phyloP scores from a whole-genome alignment of 2,797 vertebrate species.

The Forpus xanthops region DNA sequence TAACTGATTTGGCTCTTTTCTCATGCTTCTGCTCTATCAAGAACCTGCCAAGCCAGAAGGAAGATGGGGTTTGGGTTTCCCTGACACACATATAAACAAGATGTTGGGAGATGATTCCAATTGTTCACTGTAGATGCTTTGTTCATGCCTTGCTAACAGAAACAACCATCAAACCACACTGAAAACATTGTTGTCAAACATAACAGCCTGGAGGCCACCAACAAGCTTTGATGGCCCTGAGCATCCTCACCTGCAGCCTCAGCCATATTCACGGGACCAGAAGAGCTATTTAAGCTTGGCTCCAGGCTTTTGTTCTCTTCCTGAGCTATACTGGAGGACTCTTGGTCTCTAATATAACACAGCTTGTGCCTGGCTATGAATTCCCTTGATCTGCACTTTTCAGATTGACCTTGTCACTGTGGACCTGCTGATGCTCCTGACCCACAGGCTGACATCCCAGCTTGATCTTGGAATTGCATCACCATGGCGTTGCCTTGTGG shows the following conservation, averaged over 20 bases:
- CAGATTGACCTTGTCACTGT: background rate
- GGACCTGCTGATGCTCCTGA: background rate
- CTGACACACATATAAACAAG: background rate
- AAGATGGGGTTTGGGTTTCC: background rate
- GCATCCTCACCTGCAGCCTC: background rate
- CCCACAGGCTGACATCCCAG: background rate
- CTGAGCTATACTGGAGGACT: background rate
- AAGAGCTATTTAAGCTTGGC: background rate
- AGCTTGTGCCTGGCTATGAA: background rate
- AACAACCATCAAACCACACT: background rate
- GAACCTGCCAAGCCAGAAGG: background rate
- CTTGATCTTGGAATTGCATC: background rate
- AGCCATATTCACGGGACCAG: background rate
- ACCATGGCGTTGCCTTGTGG: fast-evolving
- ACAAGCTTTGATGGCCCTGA: background rate
- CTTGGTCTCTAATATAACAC: fast-evolving
- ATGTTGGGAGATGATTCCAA: background rate
- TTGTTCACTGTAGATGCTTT: background rate
- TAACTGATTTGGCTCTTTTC: background rate
- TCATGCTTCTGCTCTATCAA: background rate
- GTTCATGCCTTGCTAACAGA: background rate
- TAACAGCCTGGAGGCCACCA: background rate
- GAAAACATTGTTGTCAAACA: background rate
- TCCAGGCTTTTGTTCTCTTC: fast-evolving
- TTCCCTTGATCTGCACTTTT: background rate